Conservation (phyloP, 2,797 vertebrate species). For the Decapterus maruadsi region DNA sequence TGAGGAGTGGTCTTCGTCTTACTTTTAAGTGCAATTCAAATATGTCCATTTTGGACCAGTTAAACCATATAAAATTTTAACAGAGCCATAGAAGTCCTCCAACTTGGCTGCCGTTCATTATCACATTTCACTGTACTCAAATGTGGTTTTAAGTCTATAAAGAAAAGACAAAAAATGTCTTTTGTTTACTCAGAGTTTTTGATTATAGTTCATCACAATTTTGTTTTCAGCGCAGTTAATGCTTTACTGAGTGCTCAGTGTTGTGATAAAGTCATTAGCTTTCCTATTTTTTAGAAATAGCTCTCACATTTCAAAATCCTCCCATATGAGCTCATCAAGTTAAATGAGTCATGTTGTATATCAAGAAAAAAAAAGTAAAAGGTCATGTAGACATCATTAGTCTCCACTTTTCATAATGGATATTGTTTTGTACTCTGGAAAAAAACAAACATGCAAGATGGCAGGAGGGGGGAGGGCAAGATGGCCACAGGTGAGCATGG, state of each 20-base stretch:
- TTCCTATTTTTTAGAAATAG: slow-evolving; percentile 42
- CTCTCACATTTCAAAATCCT: slow-evolving; percentile 50
- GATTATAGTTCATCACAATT: slow-evolving; percentile 33
- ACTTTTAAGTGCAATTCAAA: not conserved
- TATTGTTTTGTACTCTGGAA: slow-evolving; percentile 1
- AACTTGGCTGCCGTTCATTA: not conserved
- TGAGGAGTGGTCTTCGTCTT: not conserved
- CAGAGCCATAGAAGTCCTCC: not conserved
- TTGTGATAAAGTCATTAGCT: slow-evolving; percentile 34
- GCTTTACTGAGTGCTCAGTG: slow-evolving; percentile 21
- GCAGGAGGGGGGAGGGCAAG: too few relatives aligned
- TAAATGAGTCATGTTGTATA: slow-evolving; percentile 41
- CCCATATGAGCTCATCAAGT: slow-evolving; percentile 46
- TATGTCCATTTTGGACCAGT: not conserved
- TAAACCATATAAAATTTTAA: not conserved
- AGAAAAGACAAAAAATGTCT: too few relatives aligned
- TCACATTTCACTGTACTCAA: not conserved
- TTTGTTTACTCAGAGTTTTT: slow-evolving; percentile 11
- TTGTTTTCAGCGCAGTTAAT: slow-evolving; percentile 22
- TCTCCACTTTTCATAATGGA: slow-evolving; percentile 20
- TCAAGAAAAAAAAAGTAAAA: slow-evolving; percentile 17
- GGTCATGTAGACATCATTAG: slow-evolving; percentile 43
- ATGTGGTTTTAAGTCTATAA: too few relatives aligned
- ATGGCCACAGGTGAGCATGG: too few relatives aligned
- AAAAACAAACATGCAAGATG: slow-evolving; percentile 14